Evolutionary conservation across 2,888 invertebrate species (phyloP).

Genomic region (Barypeithes pellucidus): DNA sequence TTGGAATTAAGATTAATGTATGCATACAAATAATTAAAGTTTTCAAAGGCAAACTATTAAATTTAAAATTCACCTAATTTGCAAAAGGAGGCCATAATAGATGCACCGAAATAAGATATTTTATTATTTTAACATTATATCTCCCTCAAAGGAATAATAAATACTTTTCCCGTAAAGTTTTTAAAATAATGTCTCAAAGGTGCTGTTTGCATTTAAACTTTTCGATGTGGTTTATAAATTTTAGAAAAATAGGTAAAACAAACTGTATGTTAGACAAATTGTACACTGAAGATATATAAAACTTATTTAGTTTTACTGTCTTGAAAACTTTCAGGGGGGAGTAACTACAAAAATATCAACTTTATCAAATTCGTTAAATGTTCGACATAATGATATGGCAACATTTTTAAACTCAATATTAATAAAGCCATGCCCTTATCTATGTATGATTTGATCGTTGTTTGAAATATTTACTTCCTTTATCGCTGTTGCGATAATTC

Average conservation of each 20-base stretch:
- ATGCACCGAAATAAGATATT: slow-evolving; percentile 15
- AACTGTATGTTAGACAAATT: neutral
- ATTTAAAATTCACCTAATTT: slow-evolving; percentile 15
- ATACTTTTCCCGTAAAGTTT: slow-evolving; percentile 18
- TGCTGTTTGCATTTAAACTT: slow-evolving; percentile 19
- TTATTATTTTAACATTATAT: slow-evolving; percentile 28
- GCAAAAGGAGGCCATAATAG: slow-evolving; percentile 2
- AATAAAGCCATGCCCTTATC: too few relatives aligned
- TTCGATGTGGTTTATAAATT: slow-evolving; percentile 2
- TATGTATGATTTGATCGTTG: too few relatives aligned
- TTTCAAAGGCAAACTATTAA: slow-evolving; percentile 5
- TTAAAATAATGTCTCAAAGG: slow-evolving; percentile 20
- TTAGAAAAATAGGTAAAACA: neutral
- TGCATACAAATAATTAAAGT: neutral
- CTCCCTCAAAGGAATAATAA: slow-evolving; percentile 21
- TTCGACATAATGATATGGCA: too few relatives aligned
- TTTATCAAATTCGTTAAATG: too few relatives aligned
- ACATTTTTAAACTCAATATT: too few relatives aligned
- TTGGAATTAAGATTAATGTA: too few relatives aligned
- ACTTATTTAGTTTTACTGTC: too few relatives aligned
- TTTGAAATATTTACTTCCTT: too few relatives aligned
- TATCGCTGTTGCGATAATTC: slow-evolving; percentile 4
- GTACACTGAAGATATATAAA: too few relatives aligned
- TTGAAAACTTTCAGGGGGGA: too few relatives aligned
- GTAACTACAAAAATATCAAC: too few relatives aligned